A percentile compares a stretch with the other conserved stretches of the same genome.
These are phyloP conservation scores for Cairina moschata DNA, from an alignment of 2,113 vertebrate genomes.

Conservation along the genomic window DNA sequence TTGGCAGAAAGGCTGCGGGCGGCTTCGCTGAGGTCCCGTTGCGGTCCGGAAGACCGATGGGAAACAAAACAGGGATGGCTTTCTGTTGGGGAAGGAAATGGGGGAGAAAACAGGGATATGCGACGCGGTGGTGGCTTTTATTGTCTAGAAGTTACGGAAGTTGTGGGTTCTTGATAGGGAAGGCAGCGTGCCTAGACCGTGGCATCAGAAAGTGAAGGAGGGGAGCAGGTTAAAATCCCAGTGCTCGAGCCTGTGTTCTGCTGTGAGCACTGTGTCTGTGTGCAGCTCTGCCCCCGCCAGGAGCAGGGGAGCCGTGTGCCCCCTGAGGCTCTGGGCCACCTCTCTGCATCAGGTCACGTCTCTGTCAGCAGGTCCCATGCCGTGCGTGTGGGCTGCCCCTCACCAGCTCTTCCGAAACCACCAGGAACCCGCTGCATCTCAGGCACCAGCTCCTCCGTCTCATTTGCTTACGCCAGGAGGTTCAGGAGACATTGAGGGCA, in stretches of 20 bases:
- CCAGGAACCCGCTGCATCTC: accelerated
- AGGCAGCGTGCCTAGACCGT: not conserved
- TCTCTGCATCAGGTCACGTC: not conserved
- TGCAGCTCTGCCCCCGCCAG: not conserved
- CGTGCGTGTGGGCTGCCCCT: not conserved
- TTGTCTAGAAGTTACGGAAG: not conserved
- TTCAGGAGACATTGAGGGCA: not conserved
- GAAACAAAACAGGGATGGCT: not conserved
- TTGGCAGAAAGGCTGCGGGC: not conserved
- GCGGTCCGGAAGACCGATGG: not conserved
- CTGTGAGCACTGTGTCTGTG: not conserved
- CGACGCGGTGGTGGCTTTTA: too few species aligned
- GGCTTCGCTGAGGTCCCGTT: not conserved
- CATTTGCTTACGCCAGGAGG: not conserved
- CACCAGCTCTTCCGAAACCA: not conserved
- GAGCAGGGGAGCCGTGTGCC: not conserved
- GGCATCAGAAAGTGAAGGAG: not conserved
- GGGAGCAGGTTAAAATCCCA: not conserved
- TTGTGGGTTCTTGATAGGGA: too few species aligned
- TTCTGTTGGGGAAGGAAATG: not conserved
- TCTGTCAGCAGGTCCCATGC: not conserved
- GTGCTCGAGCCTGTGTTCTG: not conserved
- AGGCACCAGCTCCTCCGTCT: not conserved
- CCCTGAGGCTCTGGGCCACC: accelerated
- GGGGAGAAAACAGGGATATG: not conserved